Base-by-base conservation (phyloP, 2,888 invertebrate species). In the Agrotis segetum region DNA sequence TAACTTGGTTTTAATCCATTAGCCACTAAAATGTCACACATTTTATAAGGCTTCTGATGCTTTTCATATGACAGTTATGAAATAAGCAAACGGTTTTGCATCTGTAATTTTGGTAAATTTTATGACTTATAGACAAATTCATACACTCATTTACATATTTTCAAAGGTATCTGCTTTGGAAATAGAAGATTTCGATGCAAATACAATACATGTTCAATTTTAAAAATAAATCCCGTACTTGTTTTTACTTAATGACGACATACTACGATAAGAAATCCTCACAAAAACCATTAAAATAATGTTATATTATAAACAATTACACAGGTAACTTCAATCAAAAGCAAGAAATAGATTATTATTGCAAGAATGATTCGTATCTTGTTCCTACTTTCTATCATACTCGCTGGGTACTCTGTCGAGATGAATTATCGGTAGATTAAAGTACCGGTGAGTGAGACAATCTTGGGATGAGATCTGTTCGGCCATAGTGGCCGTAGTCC, bases 281-380 rank as follows among this genome's bases (percentile, higher is more conserved):
- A 60, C 16, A 56, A 70, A 60, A 77, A 52, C 16, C 1, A 29
- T 17, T 46, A 46, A 56, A 74, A 47, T 61, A 14, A 9, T 77
- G 16, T 56, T 50, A 13, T 55, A 4, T 61, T 55, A 3, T 60
- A 19, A 56, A 77, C 24, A 70, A 50, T 77, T 49, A 49, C 29
- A 53, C n/a, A 61, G 19, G 55, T 52, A 87, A 88, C 87, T 82
- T 73, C 52, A 86, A 89, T 87, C 86, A 82, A 59, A 81, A 76
- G 73, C 76, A 83, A 85, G 82, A 85, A 88, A 87, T 79, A 62
- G 76, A 83, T 85, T 85, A 87, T 88, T 84, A 89, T 87, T 88
- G 85, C 75, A 87, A 85, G 86, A 88, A 85, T 88, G 89, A 89
- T 90, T 83, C 69, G 73, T 88, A 90, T 89, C 90, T 82, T 68